Conservation (phyloP, 2,888 invertebrate genomes). For the Ommatoiulus sabulosus region DNA sequence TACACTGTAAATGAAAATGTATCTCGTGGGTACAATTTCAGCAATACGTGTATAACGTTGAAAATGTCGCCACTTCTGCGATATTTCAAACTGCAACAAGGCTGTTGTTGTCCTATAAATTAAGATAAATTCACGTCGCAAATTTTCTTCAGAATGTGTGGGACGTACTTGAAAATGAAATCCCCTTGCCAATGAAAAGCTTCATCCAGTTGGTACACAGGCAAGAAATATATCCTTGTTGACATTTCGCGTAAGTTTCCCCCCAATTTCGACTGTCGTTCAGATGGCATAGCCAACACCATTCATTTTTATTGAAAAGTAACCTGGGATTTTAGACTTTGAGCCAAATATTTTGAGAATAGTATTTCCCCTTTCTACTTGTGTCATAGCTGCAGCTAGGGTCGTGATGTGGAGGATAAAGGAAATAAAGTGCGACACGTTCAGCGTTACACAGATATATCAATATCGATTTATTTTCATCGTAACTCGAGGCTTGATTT, state of each 20-base stretch:
- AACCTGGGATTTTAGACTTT: neutral
- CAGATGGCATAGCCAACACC: neutral
- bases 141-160: neutral
- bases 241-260: neutral
- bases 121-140: neutral
- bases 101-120: neutral
- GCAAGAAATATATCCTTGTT: neutral
- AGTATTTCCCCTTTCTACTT: neutral
- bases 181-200: neutral
- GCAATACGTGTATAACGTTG: too few relatives aligned
- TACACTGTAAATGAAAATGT: too few relatives aligned
- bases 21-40: too few relatives aligned
- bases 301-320: neutral
- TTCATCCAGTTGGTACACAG: neutral
- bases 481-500: neutral
- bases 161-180: constrained; percentile 3
- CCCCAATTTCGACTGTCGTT: neutral
- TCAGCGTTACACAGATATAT: neutral
- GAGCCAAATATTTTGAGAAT: neutral
- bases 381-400: neutral
- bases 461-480: neutral
- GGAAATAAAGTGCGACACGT: neutral
- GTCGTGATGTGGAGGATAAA: neutral
- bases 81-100: too few relatives aligned
- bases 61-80: too few relatives aligned